phyloP scores from a whole-genome alignment of 1,140 invertebrate genomes.

The Ceratina japonica region DNA sequence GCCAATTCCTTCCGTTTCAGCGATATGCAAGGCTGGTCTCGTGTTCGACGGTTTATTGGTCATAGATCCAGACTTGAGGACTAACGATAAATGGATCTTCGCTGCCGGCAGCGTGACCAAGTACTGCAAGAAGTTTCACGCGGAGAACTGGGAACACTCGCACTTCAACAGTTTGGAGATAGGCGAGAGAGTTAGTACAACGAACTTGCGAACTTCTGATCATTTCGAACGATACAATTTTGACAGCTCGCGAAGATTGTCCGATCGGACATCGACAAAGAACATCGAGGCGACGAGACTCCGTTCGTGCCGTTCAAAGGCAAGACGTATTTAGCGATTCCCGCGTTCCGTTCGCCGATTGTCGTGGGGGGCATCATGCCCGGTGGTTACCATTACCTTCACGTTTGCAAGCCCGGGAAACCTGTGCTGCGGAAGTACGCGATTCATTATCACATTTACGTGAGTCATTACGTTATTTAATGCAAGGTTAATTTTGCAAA shows the following conservation, averaged over 20 bases:
- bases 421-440: conserved; percentile 15
- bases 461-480: conserved; percentile 32
- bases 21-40: conserved; percentile 84
- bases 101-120: conserved; percentile 85
- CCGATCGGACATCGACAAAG: conserved; percentile 70
- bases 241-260: conserved; percentile 75
- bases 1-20: conserved; percentile 70
- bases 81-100: conserved; percentile 85
- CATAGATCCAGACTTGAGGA: conserved; percentile 84
- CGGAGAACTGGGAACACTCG: conserved; percentile 75
- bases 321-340: conserved; percentile 36
- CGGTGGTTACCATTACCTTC: conserved; percentile 73
- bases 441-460: conserved; percentile 37
- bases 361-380: conserved; percentile 69
- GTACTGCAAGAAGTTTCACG: conserved; percentile 81
- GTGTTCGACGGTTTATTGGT: conserved; percentile 87
- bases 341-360: conserved; percentile 57
- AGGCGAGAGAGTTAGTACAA: conserved; percentile 78
- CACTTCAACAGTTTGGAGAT: conserved; percentile 81
- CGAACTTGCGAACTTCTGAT: background rate
- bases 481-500: background rate
- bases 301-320: background rate
- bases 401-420: conserved; percentile 68
- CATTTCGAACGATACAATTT: background rate
- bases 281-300: conserved; percentile 48